Conservation (phyloP, 2,797 vertebrate species). For the Gymnodraco acuticeps region DNA sequence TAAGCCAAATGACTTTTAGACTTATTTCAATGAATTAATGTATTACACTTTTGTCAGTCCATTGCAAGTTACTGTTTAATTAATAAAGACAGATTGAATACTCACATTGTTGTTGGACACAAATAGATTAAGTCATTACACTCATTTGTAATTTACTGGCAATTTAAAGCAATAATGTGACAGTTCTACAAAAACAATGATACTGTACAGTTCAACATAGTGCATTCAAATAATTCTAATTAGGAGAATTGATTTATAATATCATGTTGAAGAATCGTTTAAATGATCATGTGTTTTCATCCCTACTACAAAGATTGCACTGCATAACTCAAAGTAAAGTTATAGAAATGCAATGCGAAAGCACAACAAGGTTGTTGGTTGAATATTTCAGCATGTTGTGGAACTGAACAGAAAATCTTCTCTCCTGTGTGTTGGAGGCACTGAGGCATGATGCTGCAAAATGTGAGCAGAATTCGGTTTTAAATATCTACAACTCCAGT, state of each 20-base stretch:
- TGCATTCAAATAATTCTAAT: neutral
- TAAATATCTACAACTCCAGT: conserved; percentile 37
- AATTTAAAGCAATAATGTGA: neutral
- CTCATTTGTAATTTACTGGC: neutral
- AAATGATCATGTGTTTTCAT: neutral
- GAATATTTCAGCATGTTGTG: conserved; percentile 26
- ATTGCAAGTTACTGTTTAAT: neutral
- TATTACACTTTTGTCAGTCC: neutral
- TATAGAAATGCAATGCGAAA: neutral
- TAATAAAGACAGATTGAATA: neutral
- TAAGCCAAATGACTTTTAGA: neutral
- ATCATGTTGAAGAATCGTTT: too few relatives aligned
- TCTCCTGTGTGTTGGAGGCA: conserved; percentile 3
- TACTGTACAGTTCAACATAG: neutral
- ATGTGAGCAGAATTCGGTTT: conserved; percentile 25
- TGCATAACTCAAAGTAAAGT: neutral
- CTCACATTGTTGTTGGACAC: too few relatives aligned
- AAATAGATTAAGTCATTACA: neutral
- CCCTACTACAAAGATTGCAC: neutral
- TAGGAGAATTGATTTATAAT: neutral
- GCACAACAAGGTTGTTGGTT: neutral
- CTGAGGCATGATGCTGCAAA: conserved; percentile 42
- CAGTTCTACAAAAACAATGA: neutral
- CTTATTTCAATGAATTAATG: neutral
- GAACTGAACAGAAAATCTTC: neutral